Evolutionary conservation across 1,140 invertebrate genomes (phyloP).

Genomic region (Tyrophagus putrescentiae): DNA sequence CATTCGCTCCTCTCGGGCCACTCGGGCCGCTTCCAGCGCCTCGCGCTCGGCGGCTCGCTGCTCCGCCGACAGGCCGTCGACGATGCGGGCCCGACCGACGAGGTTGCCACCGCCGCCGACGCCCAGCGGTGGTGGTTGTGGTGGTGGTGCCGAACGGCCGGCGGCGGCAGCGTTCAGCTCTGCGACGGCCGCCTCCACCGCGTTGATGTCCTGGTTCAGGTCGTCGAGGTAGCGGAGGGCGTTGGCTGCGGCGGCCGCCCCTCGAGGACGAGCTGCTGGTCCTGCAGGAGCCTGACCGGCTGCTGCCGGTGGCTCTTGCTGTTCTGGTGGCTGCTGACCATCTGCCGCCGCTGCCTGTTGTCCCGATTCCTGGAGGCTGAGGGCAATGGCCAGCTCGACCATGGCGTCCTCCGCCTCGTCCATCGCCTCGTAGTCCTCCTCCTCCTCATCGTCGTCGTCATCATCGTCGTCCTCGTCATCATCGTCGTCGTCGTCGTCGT

Average conservation of each 20-base stretch:
- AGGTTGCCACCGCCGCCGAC: too few relatives aligned
- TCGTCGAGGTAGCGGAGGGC: neutral
- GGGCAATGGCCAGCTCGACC: conserved; percentile 84
- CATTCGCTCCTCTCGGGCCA: conserved; percentile 73
- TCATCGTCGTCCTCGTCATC: conserved; percentile 52
- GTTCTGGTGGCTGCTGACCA: neutral
- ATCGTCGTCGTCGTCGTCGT: conserved; percentile 28
- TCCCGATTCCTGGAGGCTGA: conserved; percentile 58
- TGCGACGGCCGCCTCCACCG: conserved; percentile 73
- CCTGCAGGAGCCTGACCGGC: neutral
- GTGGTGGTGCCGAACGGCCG: conserved; percentile 73
- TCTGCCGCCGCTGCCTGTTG: neutral
- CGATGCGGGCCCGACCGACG: too few relatives aligned
- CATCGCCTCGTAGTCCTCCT: conserved; percentile 67
- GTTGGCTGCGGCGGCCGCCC: conserved; percentile 58
- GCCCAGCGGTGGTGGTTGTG: conserved; percentile 78
- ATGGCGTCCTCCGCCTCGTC: conserved; percentile 90
- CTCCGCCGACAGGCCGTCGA: too few relatives aligned
- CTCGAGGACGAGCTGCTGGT: conserved; percentile 41
- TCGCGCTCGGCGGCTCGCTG: conserved; percentile 34
- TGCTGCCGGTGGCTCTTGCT: too few relatives aligned
- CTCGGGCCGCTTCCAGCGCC: conserved; percentile 56
- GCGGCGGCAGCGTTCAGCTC: conserved; percentile 85
- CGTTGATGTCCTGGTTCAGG: too few relatives aligned
- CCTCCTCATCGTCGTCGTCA: conserved; percentile 45